Percentiles rank a stretch among this genome's conserved stretches.
Evolutionary conservation across 1,140 invertebrate genomes (phyloP).

Genomic region (Idris sp.): DNA sequence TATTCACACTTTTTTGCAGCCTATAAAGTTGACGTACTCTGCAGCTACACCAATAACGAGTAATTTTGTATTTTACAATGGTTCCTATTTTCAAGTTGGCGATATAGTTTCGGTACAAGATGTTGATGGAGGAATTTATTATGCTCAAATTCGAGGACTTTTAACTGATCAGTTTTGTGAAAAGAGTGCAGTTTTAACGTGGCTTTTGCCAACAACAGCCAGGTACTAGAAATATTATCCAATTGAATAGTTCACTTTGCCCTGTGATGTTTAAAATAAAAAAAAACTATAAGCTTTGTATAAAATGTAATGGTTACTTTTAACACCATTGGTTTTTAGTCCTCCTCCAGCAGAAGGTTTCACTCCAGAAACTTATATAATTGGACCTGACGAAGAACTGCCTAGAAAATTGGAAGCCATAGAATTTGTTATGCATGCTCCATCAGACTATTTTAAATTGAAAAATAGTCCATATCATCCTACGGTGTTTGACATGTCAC

Average conservation of each 20-base stretch:
- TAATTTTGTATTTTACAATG: slow-evolving; percentile 90
- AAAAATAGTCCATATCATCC: slow-evolving; percentile 87
- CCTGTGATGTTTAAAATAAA: too few species aligned
- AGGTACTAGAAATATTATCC: slow-evolving; percentile 55
- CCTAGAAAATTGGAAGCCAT: slow-evolving; percentile 91
- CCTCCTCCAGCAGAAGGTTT: slow-evolving; percentile 87
- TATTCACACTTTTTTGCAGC: slow-evolving; percentile 16
- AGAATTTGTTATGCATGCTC: slow-evolving; percentile 95
- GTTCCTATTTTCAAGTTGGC: slow-evolving; percentile 91
- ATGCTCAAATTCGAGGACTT: slow-evolving; percentile 93
- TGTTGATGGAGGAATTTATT: slow-evolving; percentile 87
- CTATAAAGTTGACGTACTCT: slow-evolving; percentile 36
- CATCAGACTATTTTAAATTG: slow-evolving; percentile 92
- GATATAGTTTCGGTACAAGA: slow-evolving; percentile 94
- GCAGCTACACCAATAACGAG: slow-evolving; percentile 85
- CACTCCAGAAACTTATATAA: slow-evolving; percentile 93
- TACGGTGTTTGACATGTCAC: slow-evolving; percentile 79
- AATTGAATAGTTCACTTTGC: too few species aligned
- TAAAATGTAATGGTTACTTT: too few species aligned
- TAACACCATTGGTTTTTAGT: slow-evolving; percentile 73
- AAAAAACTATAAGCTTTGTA: too few species aligned
- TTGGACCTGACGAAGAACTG: slow-evolving; percentile 94
- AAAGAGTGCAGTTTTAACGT: slow-evolving; percentile 95
- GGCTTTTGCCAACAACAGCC: slow-evolving; percentile 91
- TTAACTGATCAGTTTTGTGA: slow-evolving; percentile 95